Percentiles rank a stretch among this genome's conserved stretches.
Evolutionary conservation across 2,888 invertebrate genomes (phyloP).

Genomic region (Scaeva pyrastri): DNA sequence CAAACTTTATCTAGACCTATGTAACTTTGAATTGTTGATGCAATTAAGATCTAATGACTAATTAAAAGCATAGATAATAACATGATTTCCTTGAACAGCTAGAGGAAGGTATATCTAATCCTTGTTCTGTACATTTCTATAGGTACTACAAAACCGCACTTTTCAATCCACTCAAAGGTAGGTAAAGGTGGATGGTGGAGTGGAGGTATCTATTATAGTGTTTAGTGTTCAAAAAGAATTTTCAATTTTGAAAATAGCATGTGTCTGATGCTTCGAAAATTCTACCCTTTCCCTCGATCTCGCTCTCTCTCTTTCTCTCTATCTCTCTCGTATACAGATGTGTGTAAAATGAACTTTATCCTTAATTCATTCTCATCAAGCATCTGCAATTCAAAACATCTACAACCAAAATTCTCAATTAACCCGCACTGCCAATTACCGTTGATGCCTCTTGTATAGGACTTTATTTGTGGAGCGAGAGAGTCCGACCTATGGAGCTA

Average conservation of each 20-base stretch:
- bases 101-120: too few relatives aligned
- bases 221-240: conserved; percentile 54
- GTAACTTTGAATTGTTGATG: background rate
- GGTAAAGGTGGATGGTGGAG: too few relatives aligned
- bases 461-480: conserved; percentile 19
- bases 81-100: background rate
- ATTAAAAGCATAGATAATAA: background rate
- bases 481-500: conserved; percentile 7
- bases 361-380: conserved; percentile 63
- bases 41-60: background rate
- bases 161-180: background rate
- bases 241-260: conserved; percentile 54
- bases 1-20: background rate
- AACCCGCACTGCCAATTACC: conserved; percentile 74
- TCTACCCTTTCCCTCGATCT: background rate
- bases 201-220: background rate
- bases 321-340: background rate
- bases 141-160: conserved; percentile 14
- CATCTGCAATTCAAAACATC: conserved; percentile 73
- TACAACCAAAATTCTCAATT: conserved; percentile 71
- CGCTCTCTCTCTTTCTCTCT: background rate
- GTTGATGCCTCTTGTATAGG: conserved; percentile 52
- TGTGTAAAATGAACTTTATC: conserved; percentile 30
- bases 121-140: background rate
- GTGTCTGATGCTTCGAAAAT: background rate